Base-by-base conservation (phyloP, 2,113 vertebrate species). In the Callopanchax toddi region DNA sequence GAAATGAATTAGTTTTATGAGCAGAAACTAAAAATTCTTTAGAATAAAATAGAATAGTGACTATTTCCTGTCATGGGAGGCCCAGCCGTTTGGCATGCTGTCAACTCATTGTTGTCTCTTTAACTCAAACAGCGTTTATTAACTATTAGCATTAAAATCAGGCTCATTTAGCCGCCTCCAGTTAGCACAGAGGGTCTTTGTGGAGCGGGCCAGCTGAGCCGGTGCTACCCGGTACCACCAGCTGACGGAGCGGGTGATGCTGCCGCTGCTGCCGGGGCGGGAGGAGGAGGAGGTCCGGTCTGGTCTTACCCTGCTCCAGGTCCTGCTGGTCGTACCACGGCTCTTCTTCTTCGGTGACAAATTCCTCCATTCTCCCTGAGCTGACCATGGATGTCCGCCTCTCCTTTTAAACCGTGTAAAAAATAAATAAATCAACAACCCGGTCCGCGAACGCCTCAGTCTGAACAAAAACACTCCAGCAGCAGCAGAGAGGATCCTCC, bases 311-410 rank as follows among this genome's bases (percentile, higher is more conserved):
- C 91, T 97, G 96, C 87, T 99, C 96, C 89, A 99, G 93, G 82
- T 98, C 96, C 84, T 96, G 95, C 79, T 98, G 96, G 83, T 96
- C 96, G 86, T 99, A 99, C 96, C 96, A 98, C 45, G 95, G 94
- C 84, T 99, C 96, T 71, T 99, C 97, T 81, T 98, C 97, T 76
- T 96, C 96, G 37, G 94, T 95, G 23, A 95, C 88, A 65, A 97
- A 97, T 86, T 98, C 95, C 71, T 97, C 96, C 96, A 98, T 98
- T 70, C 82, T 92, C 79, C 90, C 92, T 43, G 94, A 87, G 59
- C 90, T 93, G 58, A 95, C 85, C 92, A 93, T 92, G 73, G 71
- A 69, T n/a, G n/a, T n/a, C n/a, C n/a, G n/a, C n/a, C n/a, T n/a
- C n/a, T n/a, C n/a, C n/a, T 23, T 8, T n/a, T 2, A 17, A n/a